Base-by-base conservation (phyloP, 2,113 vertebrate species). In the Malurus melanocephalus region DNA sequence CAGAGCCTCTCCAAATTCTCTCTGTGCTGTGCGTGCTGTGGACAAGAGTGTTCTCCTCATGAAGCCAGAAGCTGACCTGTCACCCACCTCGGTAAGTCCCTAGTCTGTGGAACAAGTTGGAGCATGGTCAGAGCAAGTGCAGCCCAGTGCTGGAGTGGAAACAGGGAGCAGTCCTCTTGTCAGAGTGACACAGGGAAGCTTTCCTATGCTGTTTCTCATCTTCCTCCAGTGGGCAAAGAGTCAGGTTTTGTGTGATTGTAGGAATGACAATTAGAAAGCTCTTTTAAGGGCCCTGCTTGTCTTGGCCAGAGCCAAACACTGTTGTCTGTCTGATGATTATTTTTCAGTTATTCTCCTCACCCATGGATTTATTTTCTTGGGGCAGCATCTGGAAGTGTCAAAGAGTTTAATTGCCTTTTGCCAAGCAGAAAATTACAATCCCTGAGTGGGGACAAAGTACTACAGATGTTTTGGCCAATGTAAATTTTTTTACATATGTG, bases 21-120 rank as follows among this genome's bases (percentile, higher is more conserved):
- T 99, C 46, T 99, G 99, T 2, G 98, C 97, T 2, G 80, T 99
- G 42, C 97, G 98, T 4, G 98, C 97, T 11, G 95, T 99, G 22
- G 99, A 99, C 93, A 96, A 98, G 87, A 99, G 99, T 0, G 95
- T 99, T 55, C 97, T 98, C 51, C 96, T 99, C 80, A 60, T 98
- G 95, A 98, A 96, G 49, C 93, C 98, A 0, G 98, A 98, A 65
- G 94, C 97, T 17, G 96, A 97, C 20, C 96, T 99, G 40, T 98
- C 95, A 2, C 65, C 96, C 0, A 35, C 76, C 40, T 96, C 81
- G 22, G 98, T 98, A 93, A 95, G 97, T 96, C 22, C 59, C 59
- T 14, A 8, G 10, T 53, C 35, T 11, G 16, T 33, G 35, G 24
- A 40, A 24, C 24, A 43, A 28, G 46, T 64, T 0, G 2, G 13